phyloP scores from a whole-genome alignment of 2,888 invertebrate genomes.

The Leptothorax acervorum region DNA sequence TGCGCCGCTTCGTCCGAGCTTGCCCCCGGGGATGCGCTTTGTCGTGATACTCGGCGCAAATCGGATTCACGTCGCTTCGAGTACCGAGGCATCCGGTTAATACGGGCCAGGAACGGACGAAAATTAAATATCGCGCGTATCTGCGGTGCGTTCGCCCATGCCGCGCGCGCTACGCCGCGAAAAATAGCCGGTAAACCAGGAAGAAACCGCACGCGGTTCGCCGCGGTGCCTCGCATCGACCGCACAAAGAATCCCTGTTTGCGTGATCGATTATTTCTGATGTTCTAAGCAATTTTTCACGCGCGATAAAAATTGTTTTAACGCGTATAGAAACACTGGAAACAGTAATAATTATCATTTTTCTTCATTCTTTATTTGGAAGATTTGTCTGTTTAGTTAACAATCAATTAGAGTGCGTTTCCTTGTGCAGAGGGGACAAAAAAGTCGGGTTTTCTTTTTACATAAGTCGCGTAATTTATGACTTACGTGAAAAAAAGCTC shows the following conservation, averaged over 20 bases:
- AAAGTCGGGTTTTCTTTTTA: not conserved
- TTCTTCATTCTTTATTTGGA: too few relatives aligned
- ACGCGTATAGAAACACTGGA: not conserved
- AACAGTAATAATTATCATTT: not conserved
- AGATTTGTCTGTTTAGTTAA: not conserved
- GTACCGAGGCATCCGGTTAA: conserved; percentile 73
- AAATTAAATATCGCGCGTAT: conserved; percentile 74
- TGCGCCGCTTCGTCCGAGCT: conserved; percentile 60
- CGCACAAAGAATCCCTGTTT: conserved; percentile 31
- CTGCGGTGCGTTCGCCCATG: conserved; percentile 53
- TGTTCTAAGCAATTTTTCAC: conserved; percentile 31
- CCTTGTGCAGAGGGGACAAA: not conserved
- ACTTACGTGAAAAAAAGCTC: not conserved
- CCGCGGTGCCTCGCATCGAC: conserved; percentile 39
- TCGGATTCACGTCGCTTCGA: conserved; percentile 75
- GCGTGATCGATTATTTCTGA: not conserved
- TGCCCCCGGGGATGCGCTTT: conserved; percentile 73
- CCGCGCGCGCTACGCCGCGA: conserved; percentile 50
- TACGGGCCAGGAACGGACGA: conserved; percentile 68
- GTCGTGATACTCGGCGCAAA: conserved; percentile 73
- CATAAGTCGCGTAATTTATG: conserved; percentile 9
- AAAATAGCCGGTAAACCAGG: conserved; percentile 70
- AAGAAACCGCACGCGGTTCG: conserved; percentile 67
- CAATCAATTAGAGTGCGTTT: not conserved
- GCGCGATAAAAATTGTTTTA: conserved; percentile 14